These are phyloP conservation scores for Choloepus hoffmanni DNA, from an alignment of 2,113 vertebrate species.

Conservation along the genomic window DNA sequence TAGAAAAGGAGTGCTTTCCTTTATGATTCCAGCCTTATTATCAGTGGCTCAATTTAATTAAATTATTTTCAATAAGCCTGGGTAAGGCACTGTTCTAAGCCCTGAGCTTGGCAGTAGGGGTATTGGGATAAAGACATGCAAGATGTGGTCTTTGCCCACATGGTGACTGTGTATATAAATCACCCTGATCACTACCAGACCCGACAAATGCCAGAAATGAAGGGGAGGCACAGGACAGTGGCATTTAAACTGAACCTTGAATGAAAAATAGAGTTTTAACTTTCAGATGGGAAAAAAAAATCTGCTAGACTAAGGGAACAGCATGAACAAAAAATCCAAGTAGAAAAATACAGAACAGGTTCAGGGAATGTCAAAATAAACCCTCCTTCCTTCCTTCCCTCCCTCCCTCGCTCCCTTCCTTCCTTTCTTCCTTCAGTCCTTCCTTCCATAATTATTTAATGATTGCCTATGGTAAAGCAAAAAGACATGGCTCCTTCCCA, in stretches of 20 bases:
- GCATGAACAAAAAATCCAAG: background rate
- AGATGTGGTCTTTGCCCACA: slow-evolving; percentile 12
- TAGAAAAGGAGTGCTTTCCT: background rate
- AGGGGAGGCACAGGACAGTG: background rate
- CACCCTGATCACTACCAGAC: slow-evolving; percentile 6
- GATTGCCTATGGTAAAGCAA: background rate
- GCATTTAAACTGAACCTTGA: background rate
- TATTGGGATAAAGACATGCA: background rate
- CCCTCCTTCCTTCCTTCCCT: background rate
- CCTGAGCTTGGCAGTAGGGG: background rate
- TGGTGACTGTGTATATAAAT: background rate
- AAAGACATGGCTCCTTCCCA: background rate
- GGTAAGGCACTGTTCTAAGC: background rate
- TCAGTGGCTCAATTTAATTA: background rate
- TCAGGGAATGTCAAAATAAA: background rate
- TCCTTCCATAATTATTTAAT: background rate
- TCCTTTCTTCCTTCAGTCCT: background rate
- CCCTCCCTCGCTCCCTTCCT: background rate
- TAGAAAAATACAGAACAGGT: background rate
- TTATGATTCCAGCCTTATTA: background rate
- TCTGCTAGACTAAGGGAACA: background rate
- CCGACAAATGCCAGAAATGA: slow-evolving; percentile 13
- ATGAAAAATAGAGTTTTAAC: background rate
- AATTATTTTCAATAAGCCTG: background rate
- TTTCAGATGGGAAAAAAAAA: background rate